Percentiles rank a stretch among this genome's conserved stretches.
Evolutionary conservation across 2,797 vertebrate species (phyloP).

Genomic region (Falco biarmicus): DNA sequence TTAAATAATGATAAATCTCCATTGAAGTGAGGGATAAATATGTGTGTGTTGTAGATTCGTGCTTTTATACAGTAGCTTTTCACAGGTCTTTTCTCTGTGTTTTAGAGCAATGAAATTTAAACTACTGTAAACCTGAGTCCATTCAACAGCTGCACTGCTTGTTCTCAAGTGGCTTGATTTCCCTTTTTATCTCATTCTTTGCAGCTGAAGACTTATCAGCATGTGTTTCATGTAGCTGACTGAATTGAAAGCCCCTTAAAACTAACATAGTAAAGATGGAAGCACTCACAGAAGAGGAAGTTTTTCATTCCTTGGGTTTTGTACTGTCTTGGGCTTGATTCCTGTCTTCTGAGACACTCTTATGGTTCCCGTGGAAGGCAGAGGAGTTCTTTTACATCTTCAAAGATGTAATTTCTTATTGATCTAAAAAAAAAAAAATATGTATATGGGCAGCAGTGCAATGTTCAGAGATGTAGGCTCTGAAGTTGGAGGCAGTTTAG

Average conservation of each 20-base stretch:
- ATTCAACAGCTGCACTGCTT: slow-evolving; percentile 65
- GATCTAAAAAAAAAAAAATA: background rate
- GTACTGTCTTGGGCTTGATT: background rate
- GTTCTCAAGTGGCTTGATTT: slow-evolving; percentile 60
- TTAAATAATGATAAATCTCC: background rate
- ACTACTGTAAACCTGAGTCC: slow-evolving; percentile 47
- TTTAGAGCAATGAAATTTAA: slow-evolving; percentile 73
- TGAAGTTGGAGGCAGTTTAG: background rate
- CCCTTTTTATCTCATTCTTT: slow-evolving; percentile 66
- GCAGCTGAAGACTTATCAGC: slow-evolving; percentile 21
- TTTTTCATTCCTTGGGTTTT: slow-evolving; percentile 23
- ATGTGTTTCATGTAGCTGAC: background rate
- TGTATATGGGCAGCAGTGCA: background rate
- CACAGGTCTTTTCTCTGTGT: slow-evolving; percentile 26
- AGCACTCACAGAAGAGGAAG: background rate
- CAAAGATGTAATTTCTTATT: background rate
- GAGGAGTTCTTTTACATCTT: background rate
- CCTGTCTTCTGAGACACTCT: background rate
- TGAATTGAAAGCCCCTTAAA: slow-evolving; percentile 17
- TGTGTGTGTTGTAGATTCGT: background rate
- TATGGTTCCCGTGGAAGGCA: background rate
- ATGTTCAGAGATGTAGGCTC: background rate
- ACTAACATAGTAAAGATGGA: background rate
- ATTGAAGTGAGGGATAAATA: background rate
- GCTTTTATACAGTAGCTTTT: background rate